Conservation (phyloP, 1,140 invertebrate genomes). For the Drosophila arawakana region DNA sequence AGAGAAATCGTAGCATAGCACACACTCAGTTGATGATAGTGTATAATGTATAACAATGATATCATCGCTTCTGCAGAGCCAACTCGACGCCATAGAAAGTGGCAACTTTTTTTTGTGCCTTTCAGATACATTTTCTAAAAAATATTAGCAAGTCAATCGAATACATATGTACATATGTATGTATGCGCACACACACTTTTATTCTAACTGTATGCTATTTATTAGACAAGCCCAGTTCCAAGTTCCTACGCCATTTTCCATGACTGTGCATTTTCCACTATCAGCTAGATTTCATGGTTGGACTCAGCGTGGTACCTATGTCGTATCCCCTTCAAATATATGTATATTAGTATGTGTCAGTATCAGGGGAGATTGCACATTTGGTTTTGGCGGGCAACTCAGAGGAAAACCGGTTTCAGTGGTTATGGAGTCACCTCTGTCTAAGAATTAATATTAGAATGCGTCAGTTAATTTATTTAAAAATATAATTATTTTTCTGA, state of each 20-base stretch:
- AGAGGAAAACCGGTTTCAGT: slow-evolving; percentile 21
- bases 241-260: slow-evolving; percentile 2
- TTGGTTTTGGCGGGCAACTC: slow-evolving; percentile 31
- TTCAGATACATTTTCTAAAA: slow-evolving; percentile 21
- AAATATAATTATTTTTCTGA: neutral
- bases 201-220: slow-evolving; percentile 7
- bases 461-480: slow-evolving; percentile 7
- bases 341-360: neutral
- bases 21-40: too few relatives aligned
- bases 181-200: slow-evolving; percentile 1
- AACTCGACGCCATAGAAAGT: slow-evolving; percentile 37
- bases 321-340: neutral
- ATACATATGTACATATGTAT: neutral
- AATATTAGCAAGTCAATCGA: slow-evolving; percentile 5
- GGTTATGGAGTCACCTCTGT: neutral
- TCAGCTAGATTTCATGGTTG: slow-evolving; percentile 37
- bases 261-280: slow-evolving; percentile 60
- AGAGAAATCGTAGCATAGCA: slow-evolving; percentile 36
- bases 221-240: slow-evolving; percentile 7
- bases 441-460: slow-evolving; percentile 11
- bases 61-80: slow-evolving; percentile 44
- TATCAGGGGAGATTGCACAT: slow-evolving; percentile 10
- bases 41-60: slow-evolving; percentile 38
- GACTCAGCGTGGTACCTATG: slow-evolving; percentile 22
- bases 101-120: slow-evolving; percentile 17